Conservation (phyloP, 2,797 vertebrate genomes). For the Chelon auratus region DNA sequence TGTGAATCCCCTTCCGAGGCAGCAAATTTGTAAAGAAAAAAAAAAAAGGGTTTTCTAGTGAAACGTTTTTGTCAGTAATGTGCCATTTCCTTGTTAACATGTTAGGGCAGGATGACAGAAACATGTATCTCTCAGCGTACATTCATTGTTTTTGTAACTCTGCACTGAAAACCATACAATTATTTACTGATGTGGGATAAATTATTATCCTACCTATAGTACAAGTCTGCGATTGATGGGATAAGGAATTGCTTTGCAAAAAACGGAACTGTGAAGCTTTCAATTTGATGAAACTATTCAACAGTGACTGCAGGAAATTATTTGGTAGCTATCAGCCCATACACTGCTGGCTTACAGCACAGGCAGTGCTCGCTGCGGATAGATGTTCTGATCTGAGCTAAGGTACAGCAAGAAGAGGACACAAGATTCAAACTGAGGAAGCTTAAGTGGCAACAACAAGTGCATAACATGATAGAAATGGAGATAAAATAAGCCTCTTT, state of each 20-base stretch:
- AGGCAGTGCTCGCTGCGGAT: slow-evolving; percentile 5
- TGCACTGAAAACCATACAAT: background rate
- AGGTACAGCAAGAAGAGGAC: slow-evolving; percentile 3
- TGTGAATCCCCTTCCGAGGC: slow-evolving; percentile 5
- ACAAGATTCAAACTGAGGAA: background rate
- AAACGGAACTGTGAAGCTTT: slow-evolving; percentile 8
- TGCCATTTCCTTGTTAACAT: slow-evolving; percentile 19
- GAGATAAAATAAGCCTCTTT: slow-evolving; percentile 3
- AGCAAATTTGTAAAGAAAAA: slow-evolving; percentile 1
- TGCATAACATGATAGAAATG: background rate
- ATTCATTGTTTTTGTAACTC: slow-evolving; percentile 7
- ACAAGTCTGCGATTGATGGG: background rate
- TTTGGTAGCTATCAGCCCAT: slow-evolving; percentile 3
- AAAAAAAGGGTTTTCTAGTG: slow-evolving; percentile 8
- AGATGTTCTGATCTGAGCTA: slow-evolving; percentile 20
- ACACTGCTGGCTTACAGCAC: background rate
- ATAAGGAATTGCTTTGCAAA: background rate
- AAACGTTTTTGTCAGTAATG: slow-evolving; percentile 19
- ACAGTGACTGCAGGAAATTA: slow-evolving; percentile 13
- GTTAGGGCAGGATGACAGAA: slow-evolving; percentile 18
- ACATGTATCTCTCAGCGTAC: background rate
- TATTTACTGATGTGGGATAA: background rate
- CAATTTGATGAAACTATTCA: slow-evolving; percentile 17
- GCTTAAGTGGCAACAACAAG: background rate
- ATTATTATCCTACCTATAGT: background rate